Conservation (phyloP, 2,888 invertebrate genomes). For the Yponomeuta sedellus region DNA sequence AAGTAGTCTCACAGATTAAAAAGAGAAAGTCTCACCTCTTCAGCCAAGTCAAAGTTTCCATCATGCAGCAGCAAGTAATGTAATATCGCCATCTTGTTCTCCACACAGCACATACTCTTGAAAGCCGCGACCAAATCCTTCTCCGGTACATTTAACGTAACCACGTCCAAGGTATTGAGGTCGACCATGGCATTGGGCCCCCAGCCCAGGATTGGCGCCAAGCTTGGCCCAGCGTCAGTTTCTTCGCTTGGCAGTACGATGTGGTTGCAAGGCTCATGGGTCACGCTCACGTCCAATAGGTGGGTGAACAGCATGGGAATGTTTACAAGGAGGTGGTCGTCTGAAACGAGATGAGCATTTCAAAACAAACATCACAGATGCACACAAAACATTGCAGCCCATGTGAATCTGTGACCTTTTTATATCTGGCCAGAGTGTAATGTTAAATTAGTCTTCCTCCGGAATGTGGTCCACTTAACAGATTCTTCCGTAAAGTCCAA, state of each 20-base stretch:
- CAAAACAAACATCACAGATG: not conserved
- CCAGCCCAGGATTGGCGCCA: slow-evolving; percentile 81
- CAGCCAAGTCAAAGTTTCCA: slow-evolving; percentile 83
- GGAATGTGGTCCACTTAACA: no score
- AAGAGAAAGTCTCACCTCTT: slow-evolving; percentile 73
- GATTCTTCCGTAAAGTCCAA: no score
- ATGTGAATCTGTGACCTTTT: no score
- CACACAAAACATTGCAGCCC: not conserved
- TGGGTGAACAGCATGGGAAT: slow-evolving; percentile 91
- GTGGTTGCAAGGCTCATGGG: slow-evolving; percentile 90
- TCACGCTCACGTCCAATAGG: slow-evolving; percentile 87
- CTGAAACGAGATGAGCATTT: slow-evolving; percentile 59
- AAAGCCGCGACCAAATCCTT: slow-evolving; percentile 82
- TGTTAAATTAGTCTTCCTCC: no score
- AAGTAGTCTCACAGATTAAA: no score
- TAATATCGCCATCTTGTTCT: slow-evolving; percentile 86
- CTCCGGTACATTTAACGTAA: slow-evolving; percentile 80
- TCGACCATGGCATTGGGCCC: slow-evolving; percentile 77
- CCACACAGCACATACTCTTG: slow-evolving; percentile 79
- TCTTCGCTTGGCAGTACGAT: slow-evolving; percentile 81
- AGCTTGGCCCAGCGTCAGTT: slow-evolving; percentile 74
- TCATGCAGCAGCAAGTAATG: slow-evolving; percentile 89
- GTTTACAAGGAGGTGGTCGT: slow-evolving; percentile 87
- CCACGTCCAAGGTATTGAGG: slow-evolving; percentile 82
- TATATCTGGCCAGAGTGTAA: no score